Percentiles rank a stretch among this genome's conserved stretches.
Conservation (phyloP, 2,113 vertebrate species). For the Myotis yumanensis region DNA sequence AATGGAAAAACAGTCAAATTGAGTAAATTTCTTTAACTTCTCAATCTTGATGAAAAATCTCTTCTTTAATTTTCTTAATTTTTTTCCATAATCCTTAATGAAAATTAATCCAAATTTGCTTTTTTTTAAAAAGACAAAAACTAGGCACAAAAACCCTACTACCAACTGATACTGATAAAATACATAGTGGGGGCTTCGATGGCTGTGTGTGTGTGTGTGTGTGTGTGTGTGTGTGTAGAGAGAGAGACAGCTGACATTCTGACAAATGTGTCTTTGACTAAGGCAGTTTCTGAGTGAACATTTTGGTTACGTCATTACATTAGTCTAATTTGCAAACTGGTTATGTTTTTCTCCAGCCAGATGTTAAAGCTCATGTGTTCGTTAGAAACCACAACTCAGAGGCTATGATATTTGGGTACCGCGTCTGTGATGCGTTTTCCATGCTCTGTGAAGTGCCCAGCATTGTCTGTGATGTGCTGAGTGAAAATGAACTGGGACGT, state of each 20-base stretch:
- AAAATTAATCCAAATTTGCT: not conserved
- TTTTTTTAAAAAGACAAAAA: not conserved
- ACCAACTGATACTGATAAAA: not conserved
- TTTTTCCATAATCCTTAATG: not conserved
- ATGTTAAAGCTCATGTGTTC: not conserved
- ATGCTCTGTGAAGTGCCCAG: not conserved
- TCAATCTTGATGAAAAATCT: conserved; percentile 24
- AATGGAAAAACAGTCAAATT: not conserved
- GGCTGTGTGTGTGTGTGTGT: not conserved
- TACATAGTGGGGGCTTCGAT: not conserved
- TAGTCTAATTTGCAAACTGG: not conserved
- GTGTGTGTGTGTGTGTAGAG: not conserved
- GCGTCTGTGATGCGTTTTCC: not conserved
- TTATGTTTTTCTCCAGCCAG: not conserved
- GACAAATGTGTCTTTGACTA: not conserved
- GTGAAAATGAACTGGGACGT: not conserved
- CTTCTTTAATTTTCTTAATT: not conserved
- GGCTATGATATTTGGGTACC: not conserved
- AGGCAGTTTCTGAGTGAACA: not conserved
- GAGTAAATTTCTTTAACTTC: not conserved
- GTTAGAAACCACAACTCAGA: not conserved
- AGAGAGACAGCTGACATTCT: not conserved
- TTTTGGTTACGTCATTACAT: not conserved
- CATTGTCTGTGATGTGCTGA: not conserved
- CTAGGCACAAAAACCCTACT: not conserved